Evolutionary conservation across 2,888 invertebrate species (phyloP).

Genomic region (Acanthosepion lycidas): DNA sequence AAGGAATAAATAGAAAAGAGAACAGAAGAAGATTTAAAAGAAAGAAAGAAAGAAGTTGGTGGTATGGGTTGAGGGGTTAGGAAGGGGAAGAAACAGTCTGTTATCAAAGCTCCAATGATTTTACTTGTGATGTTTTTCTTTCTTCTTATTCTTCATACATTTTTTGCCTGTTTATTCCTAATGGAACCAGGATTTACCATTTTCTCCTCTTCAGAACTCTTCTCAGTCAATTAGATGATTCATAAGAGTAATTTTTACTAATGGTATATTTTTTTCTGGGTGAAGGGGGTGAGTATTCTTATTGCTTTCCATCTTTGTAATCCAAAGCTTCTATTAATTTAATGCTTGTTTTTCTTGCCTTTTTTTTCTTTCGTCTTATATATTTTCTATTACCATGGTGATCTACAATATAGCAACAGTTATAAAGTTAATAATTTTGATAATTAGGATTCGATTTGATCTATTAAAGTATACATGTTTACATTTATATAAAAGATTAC

Average conservation of each 20-base stretch:
- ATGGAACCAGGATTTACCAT: slow-evolving; percentile 33
- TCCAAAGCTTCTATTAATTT: not conserved
- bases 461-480: too few relatives aligned
- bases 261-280: not conserved
- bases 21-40: not conserved
- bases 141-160: not conserved
- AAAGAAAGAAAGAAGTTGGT: not conserved
- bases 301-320: too few relatives aligned
- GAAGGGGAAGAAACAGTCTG: not conserved
- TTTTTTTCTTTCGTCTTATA: not conserved
- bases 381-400: too few relatives aligned
- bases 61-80: not conserved
- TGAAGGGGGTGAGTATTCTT: too few relatives aligned
- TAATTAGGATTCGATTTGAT: too few relatives aligned
- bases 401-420: too few relatives aligned
- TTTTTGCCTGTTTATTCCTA: not conserved
- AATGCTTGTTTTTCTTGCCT: not conserved
- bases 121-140: not conserved
- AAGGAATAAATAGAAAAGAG: too few relatives aligned
- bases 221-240: slow-evolving; percentile 33
- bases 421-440: too few relatives aligned
- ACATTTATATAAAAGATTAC: too few relatives aligned
- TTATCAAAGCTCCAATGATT: slow-evolving; percentile 15
- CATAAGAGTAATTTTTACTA: slow-evolving; percentile 16
- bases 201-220: slow-evolving; percentile 33